Conservation (phyloP, 2,888 invertebrate genomes). For the Dugesia japonica region DNA sequence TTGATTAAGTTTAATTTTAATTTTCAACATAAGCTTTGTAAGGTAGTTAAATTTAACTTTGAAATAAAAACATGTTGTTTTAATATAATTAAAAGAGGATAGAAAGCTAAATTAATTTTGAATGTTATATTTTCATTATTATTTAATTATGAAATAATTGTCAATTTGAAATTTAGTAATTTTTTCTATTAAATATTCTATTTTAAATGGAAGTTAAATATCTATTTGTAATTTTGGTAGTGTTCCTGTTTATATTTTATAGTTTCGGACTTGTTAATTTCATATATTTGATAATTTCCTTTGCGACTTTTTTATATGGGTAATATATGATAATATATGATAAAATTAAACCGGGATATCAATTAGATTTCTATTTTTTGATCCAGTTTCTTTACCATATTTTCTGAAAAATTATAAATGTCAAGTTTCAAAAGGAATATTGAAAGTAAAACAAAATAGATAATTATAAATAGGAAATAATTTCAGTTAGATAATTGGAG, state of each 20-base stretch:
- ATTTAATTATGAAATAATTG: neutral
- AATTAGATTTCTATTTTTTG: neutral
- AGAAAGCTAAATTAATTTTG: neutral
- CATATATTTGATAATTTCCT: neutral
- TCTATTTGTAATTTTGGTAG: neutral
- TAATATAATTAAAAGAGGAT: neutral
- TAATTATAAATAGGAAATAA: too few species aligned
- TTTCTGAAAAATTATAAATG: slow-evolving; percentile 5
- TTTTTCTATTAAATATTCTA: too few species aligned
- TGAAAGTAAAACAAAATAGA: neutral
- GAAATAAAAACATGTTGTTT: too few species aligned
- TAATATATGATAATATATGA: neutral
- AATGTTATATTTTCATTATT: neutral
- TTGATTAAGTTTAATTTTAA: too few species aligned
- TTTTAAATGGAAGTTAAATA: neutral
- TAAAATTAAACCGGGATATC: neutral
- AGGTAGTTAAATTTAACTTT: too few species aligned
- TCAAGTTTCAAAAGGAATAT: neutral
- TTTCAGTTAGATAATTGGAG: neutral
- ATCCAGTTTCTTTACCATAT: neutral
- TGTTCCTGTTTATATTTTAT: neutral
- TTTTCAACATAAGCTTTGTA: too few species aligned
- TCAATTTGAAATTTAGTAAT: too few species aligned
- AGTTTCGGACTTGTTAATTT: neutral
- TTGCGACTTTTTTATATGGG: neutral